A percentile compares a stretch with the other conserved stretches of the same genome.
Evolutionary conservation across 1,140 invertebrate genomes (phyloP).

Genomic region (Limonius californicus): DNA sequence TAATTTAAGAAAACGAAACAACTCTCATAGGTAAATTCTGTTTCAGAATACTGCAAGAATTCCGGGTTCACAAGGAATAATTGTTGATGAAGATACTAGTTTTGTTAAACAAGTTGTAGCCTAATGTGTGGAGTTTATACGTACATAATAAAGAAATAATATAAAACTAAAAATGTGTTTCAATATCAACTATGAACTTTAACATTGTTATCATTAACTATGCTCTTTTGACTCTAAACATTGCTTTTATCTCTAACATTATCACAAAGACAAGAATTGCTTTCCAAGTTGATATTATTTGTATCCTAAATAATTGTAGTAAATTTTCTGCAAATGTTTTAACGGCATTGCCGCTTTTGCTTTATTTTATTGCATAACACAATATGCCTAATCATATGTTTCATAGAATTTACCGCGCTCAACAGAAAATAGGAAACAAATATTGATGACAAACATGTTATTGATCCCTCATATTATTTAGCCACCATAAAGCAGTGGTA

Average conservation of each 20-base stretch:
- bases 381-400: no score
- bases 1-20: no score
- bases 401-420: no score
- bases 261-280: background rate
- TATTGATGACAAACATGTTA: background rate
- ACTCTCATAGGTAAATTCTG: constrained; percentile 11
- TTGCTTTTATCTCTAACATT: background rate
- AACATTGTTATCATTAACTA: background rate
- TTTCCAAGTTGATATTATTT: no score
- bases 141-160: background rate
- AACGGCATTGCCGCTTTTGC: no score
- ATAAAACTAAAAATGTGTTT: background rate
- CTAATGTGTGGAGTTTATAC: constrained; percentile 21
- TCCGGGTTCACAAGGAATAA: constrained; percentile 34
- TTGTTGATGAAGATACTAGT: constrained; percentile 42
- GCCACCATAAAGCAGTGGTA: no score
- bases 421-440: background rate
- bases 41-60: constrained; percentile 44
- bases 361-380: background rate
- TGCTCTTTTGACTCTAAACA: background rate
- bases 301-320: no score
- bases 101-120: constrained; percentile 38
- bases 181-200: background rate
- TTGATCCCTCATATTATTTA: no score
- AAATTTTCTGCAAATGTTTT: no score